Base-by-base conservation (phyloP, 2,797 vertebrate genomes). In the Columba guinea region DNA sequence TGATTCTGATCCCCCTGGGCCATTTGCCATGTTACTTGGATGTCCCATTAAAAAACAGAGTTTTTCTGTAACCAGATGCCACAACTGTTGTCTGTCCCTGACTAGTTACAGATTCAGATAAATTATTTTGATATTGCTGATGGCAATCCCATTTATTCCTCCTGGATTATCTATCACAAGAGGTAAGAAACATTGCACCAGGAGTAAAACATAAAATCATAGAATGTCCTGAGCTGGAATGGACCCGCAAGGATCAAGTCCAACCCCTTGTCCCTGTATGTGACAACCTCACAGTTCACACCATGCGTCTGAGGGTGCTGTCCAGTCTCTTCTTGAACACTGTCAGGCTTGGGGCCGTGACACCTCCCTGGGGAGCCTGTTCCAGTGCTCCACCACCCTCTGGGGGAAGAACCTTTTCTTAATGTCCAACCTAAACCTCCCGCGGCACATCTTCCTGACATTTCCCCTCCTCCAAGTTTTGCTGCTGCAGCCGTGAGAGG, bases 11-110 rank as follows among this genome's bases (percentile, higher is more conserved):
- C 46, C 64, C 21, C 46, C 39, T 65, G 28, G 17, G 13, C 26
- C 13, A 2, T n/a, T 79, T 73, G 13, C 20, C 76, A 28, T 0
- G 3, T 55, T 62, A 17, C 30, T 59, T 59, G n/a, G 19, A 13
- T 7, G 15, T 39, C 44, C 17, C 22, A 65, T 2, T 65, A 21
- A 32, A 86, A 76, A 64, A 9, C 28, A 49, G 28, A 70, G 5
- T 5, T 63, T 84, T 76, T 63, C 24, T 44, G 37, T 52, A 24
- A 2, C 1, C 20, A 70, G 59, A 52, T 52, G 23, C 35, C 32
- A 23, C 0, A 0, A 4, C 65, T 0, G 0, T 23, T 26, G 1
- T 10, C 59, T 67, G 8, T 34, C 56, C 49, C 10, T 60, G 1
- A 1, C 59, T 27, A 84, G 15, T 49, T 73, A 24, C 11, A 28